A percentile compares a stretch with the other conserved stretches of the same genome.
Conservation (phyloP, 2,888 invertebrate species). For the Melinaea marsaeus region DNA sequence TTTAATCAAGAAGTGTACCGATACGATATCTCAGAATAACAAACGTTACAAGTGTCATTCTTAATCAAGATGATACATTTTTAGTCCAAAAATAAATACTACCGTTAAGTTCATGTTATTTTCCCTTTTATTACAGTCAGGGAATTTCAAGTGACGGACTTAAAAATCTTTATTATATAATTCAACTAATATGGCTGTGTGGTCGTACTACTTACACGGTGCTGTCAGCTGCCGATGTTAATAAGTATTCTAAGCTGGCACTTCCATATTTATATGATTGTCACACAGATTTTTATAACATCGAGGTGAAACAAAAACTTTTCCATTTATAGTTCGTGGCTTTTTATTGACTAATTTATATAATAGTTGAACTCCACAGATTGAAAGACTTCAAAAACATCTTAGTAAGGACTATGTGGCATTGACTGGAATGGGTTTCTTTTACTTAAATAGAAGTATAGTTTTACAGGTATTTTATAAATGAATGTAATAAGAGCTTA, state of each 20-base stretch:
- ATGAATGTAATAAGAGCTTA: background rate
- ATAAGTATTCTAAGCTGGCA: conserved; percentile 74
- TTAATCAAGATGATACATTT: too few species aligned
- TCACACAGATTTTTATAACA: conserved; percentile 71
- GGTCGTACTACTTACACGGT: conserved; percentile 77
- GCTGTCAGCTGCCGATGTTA: conserved; percentile 75
- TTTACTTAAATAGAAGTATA: conserved; percentile 55
- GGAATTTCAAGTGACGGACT: conserved; percentile 41
- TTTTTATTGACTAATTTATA: background rate
- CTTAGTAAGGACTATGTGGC: conserved; percentile 77
- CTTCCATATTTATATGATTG: conserved; percentile 67
- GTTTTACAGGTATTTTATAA: conserved; percentile 27
- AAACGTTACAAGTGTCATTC: too few species aligned
- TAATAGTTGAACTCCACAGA: conserved; percentile 50
- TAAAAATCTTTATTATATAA: conserved; percentile 77
- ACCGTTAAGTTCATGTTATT: too few species aligned
- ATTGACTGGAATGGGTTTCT: conserved; percentile 78
- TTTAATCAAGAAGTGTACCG: too few species aligned
- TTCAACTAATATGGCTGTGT: conserved; percentile 79
- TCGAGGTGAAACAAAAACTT: conserved; percentile 63
- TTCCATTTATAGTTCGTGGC: conserved; percentile 1
- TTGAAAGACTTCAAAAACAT: conserved; percentile 79
- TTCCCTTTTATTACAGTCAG: conserved; percentile 37
- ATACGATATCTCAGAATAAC: too few species aligned
- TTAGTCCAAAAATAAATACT: too few species aligned